phyloP scores from a whole-genome alignment of 2,888 invertebrate genomes.

The Synanthedon formicaeformis region DNA sequence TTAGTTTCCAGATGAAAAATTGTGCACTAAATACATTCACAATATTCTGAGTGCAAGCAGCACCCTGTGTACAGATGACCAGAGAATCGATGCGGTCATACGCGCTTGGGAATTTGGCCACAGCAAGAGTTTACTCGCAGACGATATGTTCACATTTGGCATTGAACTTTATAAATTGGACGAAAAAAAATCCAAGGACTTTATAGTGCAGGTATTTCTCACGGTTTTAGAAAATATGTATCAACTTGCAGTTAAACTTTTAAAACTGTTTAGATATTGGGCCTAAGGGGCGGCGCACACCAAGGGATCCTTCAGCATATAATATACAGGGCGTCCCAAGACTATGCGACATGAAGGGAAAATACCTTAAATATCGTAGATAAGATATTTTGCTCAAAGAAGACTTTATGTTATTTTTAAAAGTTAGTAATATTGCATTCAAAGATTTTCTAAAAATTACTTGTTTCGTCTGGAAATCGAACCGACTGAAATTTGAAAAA shows the following conservation, averaged over 20 bases:
- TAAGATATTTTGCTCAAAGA: too few relatives aligned
- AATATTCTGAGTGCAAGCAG: constrained; percentile 34
- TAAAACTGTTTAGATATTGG: background rate
- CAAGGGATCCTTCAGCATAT: too few relatives aligned
- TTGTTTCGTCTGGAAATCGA: too few relatives aligned
- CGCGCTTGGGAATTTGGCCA: constrained; percentile 52
- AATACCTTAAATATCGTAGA: too few relatives aligned
- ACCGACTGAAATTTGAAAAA: too few relatives aligned
- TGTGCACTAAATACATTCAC: constrained; percentile 55
- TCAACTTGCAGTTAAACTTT: background rate
- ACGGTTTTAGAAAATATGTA: too few relatives aligned
- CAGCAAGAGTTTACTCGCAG: constrained; percentile 39
- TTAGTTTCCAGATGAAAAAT: constrained; percentile 49
- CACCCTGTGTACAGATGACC: constrained; percentile 29
- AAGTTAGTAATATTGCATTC: too few relatives aligned
- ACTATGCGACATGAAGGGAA: too few relatives aligned
- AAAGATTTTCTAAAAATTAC: too few relatives aligned
- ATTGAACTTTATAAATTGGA: constrained; percentile 44
- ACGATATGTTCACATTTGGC: constrained; percentile 56
- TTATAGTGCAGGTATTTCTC: constrained; percentile 35
- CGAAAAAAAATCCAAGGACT: constrained; percentile 28
- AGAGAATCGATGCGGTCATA: constrained; percentile 45
- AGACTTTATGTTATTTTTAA: too few relatives aligned
- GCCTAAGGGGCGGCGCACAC: too few relatives aligned
- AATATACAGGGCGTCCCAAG: too few relatives aligned